Base-by-base conservation (phyloP, 1,140 invertebrate species). In the Andricus grossulariae region DNA sequence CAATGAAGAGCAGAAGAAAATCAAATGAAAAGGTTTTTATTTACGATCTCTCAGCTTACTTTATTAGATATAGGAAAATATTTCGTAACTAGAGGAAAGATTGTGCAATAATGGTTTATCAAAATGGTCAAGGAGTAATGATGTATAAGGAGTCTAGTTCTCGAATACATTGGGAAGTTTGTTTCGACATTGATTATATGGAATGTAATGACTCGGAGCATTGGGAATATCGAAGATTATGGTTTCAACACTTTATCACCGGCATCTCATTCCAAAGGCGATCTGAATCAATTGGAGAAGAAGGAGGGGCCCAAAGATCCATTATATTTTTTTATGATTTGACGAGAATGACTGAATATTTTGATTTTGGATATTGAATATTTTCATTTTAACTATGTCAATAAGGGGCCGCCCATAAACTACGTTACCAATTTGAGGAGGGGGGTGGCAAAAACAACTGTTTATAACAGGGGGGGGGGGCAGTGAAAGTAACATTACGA, bases 221-320 rank as follows among this genome's bases (percentile, higher is more conserved):
- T 54, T n/a, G 5, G 4, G n/a, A 12, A 21, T 25, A 25, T 25
- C 55, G 19, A 15, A 60, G 57, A 60, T 25, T 60, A 60, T 12
- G 11, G 21, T 60, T 32, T 60, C 57, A 39, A 54, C 52, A 60
- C 57, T 60, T 60, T 19, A 60, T 60, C 21, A 60, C 12, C 25
- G 21, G 13, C 25, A 32, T 60, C 57, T 13, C 57, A 60, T 60
- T 60, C 57, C 57, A 39, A 15, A 60, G 57, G 25, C 16, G 57
- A 60, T 60, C 25, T 60, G 25, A 60, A 60, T 60, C 57, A 60
- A 60, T 60, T 60, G 57, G 57, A 60, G 39, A 60, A 60, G 21
- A 60, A 60, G 57, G 13, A 60, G 57, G 57, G 32, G 52, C 52
- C 18, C n/a, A 54, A 19, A 60, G 21, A 60, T 60, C 19, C 21